A percentile compares a stretch with the other conserved stretches of the same genome.
Conservation (phyloP, 2,113 vertebrate species). For the Bolborhynchus lineola region DNA sequence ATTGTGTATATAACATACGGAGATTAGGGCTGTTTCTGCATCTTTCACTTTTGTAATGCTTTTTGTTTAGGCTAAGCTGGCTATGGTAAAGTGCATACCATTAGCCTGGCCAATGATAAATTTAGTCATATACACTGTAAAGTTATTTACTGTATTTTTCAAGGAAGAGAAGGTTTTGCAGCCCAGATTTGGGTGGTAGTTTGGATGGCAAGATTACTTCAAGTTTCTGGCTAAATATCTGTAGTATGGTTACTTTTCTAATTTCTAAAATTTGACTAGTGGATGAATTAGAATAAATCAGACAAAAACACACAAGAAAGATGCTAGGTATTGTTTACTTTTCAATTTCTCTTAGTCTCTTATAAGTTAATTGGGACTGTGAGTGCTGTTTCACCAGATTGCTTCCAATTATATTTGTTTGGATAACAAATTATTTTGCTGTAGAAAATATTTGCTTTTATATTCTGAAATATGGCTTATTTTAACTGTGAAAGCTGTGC, state of each 20-base stretch:
- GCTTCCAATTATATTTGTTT: slow-evolving; percentile 33
- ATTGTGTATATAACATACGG: background rate
- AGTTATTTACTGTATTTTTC: background rate
- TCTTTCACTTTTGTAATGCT: background rate
- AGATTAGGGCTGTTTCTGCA: background rate
- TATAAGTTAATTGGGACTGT: background rate
- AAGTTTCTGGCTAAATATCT: background rate
- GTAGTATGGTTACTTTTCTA: background rate
- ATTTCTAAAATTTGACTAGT: background rate
- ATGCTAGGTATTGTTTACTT: background rate
- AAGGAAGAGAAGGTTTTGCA: background rate
- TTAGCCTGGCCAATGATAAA: background rate
- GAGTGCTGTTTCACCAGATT: slow-evolving; percentile 13
- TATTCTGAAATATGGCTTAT: background rate
- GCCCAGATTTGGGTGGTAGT: background rate
- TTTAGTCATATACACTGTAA: background rate
- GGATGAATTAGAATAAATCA: background rate
- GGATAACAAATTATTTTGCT: slow-evolving; percentile 33
- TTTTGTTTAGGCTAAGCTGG: background rate
- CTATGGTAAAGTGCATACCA: background rate
- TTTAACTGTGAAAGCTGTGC: background rate
- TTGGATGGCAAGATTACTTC: background rate
- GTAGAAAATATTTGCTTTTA: slow-evolving; percentile 50
- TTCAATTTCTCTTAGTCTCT: background rate
- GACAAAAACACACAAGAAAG: background rate